Percentiles rank a stretch among this genome's conserved stretches.
Conservation (phyloP, 2,113 vertebrate genomes). For the Colossoma macropomum region DNA sequence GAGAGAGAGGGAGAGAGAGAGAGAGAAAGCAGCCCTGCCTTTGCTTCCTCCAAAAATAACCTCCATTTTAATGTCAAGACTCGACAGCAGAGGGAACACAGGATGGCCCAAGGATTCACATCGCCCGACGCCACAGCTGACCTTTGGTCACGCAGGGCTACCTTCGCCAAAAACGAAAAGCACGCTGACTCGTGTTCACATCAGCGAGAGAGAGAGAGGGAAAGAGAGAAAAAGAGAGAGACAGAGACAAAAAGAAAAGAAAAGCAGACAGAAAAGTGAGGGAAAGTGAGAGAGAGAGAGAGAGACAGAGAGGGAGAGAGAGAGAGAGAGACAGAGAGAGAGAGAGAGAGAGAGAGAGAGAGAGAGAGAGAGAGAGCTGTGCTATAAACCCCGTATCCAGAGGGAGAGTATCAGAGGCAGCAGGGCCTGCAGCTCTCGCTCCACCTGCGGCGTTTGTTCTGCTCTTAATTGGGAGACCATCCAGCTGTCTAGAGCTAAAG, state of each 20-base stretch:
- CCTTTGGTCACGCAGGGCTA: constrained; percentile 70
- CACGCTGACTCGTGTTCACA: constrained; percentile 32
- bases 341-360: neutral
- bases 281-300: neutral
- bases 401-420: neutral
- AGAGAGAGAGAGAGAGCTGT: neutral
- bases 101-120: constrained; percentile 68
- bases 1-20: neutral
- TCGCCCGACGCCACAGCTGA: constrained; percentile 70
- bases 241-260: neutral
- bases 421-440: neutral
- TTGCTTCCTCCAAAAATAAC: constrained; percentile 67
- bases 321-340: neutral
- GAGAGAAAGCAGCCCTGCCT: constrained; percentile 36
- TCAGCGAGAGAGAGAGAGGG: neutral
- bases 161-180: constrained; percentile 38
- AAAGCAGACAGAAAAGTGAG: neutral
- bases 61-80: constrained; percentile 71
- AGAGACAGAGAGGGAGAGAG: neutral
- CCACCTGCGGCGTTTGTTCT: constrained; percentile 47
- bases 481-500: constrained; percentile 71
- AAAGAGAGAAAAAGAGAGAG: neutral
- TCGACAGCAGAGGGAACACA: constrained; percentile 40
- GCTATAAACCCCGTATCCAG: constrained; percentile 16
- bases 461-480: constrained; percentile 59